Evolutionary conservation across 2,888 invertebrate genomes (phyloP).

Genomic region (Coenonympha glycerion): DNA sequence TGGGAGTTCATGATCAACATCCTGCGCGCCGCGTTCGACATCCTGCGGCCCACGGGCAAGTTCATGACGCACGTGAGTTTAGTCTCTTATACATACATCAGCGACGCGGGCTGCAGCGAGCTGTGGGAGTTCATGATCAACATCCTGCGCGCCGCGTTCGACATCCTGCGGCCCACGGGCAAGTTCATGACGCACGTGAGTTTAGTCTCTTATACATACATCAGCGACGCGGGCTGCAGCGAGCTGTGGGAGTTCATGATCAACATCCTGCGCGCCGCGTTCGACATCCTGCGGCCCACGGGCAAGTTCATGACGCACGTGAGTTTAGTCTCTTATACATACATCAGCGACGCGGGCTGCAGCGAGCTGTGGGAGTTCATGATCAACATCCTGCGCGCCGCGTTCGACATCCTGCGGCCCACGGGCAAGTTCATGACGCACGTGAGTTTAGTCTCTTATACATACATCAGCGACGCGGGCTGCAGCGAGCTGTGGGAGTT

Average conservation of each 20-base stretch:
- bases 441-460: slow-evolving; percentile 79
- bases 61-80: slow-evolving; percentile 89
- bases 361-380: slow-evolving; percentile 94
- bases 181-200: slow-evolving; percentile 93
- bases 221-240: slow-evolving; percentile 86
- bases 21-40: slow-evolving; percentile 85
- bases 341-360: slow-evolving; percentile 85
- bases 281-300: slow-evolving; percentile 84
- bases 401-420: slow-evolving; percentile 86
- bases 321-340: no score
- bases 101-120: slow-evolving; percentile 86
- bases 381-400: slow-evolving; percentile 84
- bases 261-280: slow-evolving; percentile 85
- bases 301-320: slow-evolving; percentile 96
- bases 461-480: slow-evolving; percentile 85
- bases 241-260: slow-evolving; percentile 93
- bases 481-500: slow-evolving; percentile 93
- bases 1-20: slow-evolving; percentile 93
- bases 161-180: slow-evolving; percentile 86
- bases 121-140: slow-evolving; percentile 92
- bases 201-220: no score
- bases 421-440: slow-evolving; percentile 94
- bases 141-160: slow-evolving; percentile 86
- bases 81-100: no score
- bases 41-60: slow-evolving; percentile 88